phyloP scores from a whole-genome alignment of 2,888 invertebrate species.

The Agapostemon virescens region DNA sequence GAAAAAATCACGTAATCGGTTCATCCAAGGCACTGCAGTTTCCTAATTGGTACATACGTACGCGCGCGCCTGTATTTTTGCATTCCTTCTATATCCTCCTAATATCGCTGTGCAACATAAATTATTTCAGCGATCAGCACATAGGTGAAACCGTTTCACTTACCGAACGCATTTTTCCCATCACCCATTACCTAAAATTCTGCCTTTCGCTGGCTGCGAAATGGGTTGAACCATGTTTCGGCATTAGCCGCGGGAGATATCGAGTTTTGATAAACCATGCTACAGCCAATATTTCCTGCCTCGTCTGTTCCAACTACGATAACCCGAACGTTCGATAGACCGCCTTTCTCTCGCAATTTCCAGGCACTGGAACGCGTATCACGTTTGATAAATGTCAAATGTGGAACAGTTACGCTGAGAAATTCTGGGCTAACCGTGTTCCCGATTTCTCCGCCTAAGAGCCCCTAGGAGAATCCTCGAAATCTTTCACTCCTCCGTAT shows the following conservation, averaged over 20 bases:
- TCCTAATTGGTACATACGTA: not conserved
- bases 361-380: not conserved
- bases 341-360: constrained; percentile 15
- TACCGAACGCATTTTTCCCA: not conserved
- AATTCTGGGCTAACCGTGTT: not conserved
- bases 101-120: not conserved
- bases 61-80: not conserved
- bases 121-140: not conserved
- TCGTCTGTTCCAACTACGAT: not conserved
- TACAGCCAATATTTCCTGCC: not conserved
- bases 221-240: constrained; percentile 28
- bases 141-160: not conserved
- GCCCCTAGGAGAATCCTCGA: not conserved
- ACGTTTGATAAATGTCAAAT: constrained; percentile 29
- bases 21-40: not conserved
- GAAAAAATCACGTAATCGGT: not conserved
- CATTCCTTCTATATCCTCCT: not conserved
- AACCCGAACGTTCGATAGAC: not conserved
- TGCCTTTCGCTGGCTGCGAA: not conserved
- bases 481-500: not conserved
- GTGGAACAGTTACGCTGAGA: not conserved
- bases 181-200: not conserved
- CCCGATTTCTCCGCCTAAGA: not conserved
- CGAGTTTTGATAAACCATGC: constrained; percentile 33
- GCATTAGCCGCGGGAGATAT: constrained; percentile 2